Conservation (phyloP, 2,888 invertebrate species). For the Boloria selene region DNA sequence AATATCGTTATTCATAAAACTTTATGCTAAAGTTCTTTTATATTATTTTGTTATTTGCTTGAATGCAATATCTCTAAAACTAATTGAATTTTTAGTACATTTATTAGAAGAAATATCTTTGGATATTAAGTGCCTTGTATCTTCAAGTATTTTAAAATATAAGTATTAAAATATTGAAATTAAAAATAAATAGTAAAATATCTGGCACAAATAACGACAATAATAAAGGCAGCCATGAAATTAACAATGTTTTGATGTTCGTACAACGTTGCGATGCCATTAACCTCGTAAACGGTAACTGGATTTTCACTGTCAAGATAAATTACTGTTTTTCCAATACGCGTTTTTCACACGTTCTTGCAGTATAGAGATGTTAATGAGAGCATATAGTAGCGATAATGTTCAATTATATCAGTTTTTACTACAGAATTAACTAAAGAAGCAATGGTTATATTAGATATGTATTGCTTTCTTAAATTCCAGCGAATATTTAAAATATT, state of each 20-base stretch:
- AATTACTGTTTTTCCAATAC: background rate
- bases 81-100: too few species aligned
- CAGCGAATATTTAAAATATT: too few species aligned
- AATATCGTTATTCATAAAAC: too few species aligned
- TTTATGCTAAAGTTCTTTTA: too few species aligned
- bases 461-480: too few species aligned
- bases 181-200: background rate
- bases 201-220: background rate
- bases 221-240: conserved; percentile 7
- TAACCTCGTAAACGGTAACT: conserved; percentile 23
- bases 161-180: too few species aligned
- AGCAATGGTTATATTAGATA: too few species aligned
- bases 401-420: background rate
- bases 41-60: too few species aligned
- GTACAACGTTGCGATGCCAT: conserved; percentile 23
- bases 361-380: conserved; percentile 19
- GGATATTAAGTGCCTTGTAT: too few species aligned
- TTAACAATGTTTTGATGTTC: conserved; percentile 1
- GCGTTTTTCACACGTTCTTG: conserved; percentile 7
- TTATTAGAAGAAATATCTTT: too few species aligned
- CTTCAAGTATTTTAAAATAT: too few species aligned
- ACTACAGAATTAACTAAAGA: background rate
- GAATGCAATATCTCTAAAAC: too few species aligned
- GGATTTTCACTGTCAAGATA: conserved; percentile 28
- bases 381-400: conserved; percentile 22